Conservation (phyloP, 2,888 invertebrate genomes). For the Drosophila melanosoma region DNA sequence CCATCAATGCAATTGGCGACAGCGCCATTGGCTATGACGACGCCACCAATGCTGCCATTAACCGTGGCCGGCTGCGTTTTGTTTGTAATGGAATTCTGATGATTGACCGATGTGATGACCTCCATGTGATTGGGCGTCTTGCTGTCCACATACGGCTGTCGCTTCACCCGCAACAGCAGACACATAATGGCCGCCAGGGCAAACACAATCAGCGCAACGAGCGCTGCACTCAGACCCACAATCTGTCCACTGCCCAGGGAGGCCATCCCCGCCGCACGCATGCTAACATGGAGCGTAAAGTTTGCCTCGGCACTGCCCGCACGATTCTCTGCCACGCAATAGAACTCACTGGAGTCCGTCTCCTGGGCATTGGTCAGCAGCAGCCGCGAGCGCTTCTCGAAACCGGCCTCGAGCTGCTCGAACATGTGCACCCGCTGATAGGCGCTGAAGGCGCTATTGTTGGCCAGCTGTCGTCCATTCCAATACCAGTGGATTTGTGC, state of each 20-base stretch:
- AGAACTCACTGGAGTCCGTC: constrained; percentile 93
- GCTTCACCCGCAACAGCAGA: constrained; percentile 90
- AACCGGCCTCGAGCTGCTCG: constrained; percentile 87
- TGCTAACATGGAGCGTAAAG: constrained; percentile 93
- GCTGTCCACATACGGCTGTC: constrained; percentile 90
- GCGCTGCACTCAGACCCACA: constrained; percentile 92
- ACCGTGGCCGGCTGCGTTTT: constrained; percentile 85
- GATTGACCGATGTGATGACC: constrained; percentile 88
- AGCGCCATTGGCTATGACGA: constrained; percentile 87
- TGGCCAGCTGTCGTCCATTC: constrained; percentile 91
- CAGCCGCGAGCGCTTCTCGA: constrained; percentile 91
- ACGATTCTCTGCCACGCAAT: constrained; percentile 95
- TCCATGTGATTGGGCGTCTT: constrained; percentile 92
- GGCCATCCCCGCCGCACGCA: constrained; percentile 91
- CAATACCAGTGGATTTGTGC: constrained; percentile 94
- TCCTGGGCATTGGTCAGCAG: constrained; percentile 93
- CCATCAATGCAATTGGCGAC: constrained; percentile 85
- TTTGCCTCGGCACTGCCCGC: constrained; percentile 95
- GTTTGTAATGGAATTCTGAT: constrained; percentile 86
- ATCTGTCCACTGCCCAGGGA: constrained; percentile 94
- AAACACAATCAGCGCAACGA: constrained; percentile 91
- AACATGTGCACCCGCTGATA: constrained; percentile 91
- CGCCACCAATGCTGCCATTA: constrained; percentile 86
- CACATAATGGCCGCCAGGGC: constrained; percentile 90
- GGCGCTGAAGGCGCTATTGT: constrained; percentile 91